Conservation (phyloP, 2,888 invertebrate genomes). For the Limenitis camilla region DNA sequence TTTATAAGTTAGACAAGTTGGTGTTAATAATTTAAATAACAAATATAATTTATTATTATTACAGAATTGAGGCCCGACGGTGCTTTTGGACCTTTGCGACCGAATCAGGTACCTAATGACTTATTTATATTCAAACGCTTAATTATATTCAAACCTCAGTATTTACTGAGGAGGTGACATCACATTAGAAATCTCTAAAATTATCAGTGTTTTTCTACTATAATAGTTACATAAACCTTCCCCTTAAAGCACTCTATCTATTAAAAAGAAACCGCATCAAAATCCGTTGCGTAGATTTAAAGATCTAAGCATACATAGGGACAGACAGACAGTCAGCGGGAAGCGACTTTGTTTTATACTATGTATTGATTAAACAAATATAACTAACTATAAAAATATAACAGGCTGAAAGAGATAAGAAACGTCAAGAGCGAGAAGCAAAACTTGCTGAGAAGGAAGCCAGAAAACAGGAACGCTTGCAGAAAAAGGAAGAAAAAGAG, state of each 20-base stretch:
- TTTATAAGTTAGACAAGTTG: not conserved
- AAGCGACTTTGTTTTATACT: too few species aligned
- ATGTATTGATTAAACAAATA: not conserved
- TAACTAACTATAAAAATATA: not conserved
- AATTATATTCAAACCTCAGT: too few species aligned
- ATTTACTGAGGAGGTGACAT: too few species aligned
- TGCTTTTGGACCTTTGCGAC: conserved; percentile 38
- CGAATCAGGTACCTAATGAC: conserved; percentile 47
- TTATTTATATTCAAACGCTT: too few species aligned
- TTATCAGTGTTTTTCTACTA: too few species aligned
- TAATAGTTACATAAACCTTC: too few species aligned
- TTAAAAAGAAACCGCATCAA: too few species aligned
- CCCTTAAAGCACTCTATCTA: too few species aligned
- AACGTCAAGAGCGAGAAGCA: conserved; percentile 69
- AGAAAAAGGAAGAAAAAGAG: conserved; percentile 68
- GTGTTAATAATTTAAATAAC: not conserved
- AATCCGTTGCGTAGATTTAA: too few species aligned
- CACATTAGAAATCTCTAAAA: too few species aligned
- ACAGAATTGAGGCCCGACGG: conserved; percentile 55
- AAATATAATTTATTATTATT: conserved; percentile 12
- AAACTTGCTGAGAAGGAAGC: conserved; percentile 68
- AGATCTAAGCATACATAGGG: too few species aligned
- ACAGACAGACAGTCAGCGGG: too few species aligned
- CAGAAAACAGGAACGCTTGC: conserved; percentile 58
- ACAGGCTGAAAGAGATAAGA: conserved; percentile 71